phyloP scores from a whole-genome alignment of 1,140 invertebrate genomes.

The Samia ricini region DNA sequence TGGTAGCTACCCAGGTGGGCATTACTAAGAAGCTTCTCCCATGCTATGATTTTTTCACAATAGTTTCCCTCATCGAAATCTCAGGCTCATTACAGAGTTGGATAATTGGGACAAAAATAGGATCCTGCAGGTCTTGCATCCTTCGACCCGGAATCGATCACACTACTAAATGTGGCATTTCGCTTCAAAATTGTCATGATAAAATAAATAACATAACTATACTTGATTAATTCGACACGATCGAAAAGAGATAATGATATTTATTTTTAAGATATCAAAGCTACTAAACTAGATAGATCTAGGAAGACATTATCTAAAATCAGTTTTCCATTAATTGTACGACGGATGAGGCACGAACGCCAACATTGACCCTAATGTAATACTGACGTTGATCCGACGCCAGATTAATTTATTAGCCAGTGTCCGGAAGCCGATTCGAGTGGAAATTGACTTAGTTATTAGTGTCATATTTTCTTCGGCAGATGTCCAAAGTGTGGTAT shows the following conservation, averaged over 20 bases:
- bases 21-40: too few relatives aligned
- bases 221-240: slow-evolving; percentile 5
- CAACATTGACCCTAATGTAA: slow-evolving; percentile 34
- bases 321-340: slow-evolving; percentile 61
- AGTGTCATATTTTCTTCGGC: slow-evolving; percentile 45
- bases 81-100: too few relatives aligned
- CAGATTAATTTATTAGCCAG: slow-evolving; percentile 52
- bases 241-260: slow-evolving; percentile 24
- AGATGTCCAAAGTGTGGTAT: slow-evolving; percentile 21
- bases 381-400: slow-evolving; percentile 45
- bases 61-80: too few relatives aligned
- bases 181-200: too few relatives aligned
- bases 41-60: too few relatives aligned
- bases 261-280: slow-evolving; percentile 37
- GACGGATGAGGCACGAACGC: slow-evolving; percentile 28
- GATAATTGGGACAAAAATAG: too few relatives aligned
- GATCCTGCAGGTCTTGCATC: too few relatives aligned
- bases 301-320: slow-evolving; percentile 40
- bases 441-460: slow-evolving; percentile 45
- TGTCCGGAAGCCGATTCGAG: slow-evolving; percentile 25
- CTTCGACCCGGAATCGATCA: too few relatives aligned
- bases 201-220: too few relatives aligned
- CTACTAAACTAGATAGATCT: slow-evolving; percentile 37
- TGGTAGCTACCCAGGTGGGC: too few relatives aligned
- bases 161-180: too few relatives aligned